These are phyloP conservation scores for Conistra vaccinii DNA, from an alignment of 2,888 invertebrate species.

Conservation along the genomic window DNA sequence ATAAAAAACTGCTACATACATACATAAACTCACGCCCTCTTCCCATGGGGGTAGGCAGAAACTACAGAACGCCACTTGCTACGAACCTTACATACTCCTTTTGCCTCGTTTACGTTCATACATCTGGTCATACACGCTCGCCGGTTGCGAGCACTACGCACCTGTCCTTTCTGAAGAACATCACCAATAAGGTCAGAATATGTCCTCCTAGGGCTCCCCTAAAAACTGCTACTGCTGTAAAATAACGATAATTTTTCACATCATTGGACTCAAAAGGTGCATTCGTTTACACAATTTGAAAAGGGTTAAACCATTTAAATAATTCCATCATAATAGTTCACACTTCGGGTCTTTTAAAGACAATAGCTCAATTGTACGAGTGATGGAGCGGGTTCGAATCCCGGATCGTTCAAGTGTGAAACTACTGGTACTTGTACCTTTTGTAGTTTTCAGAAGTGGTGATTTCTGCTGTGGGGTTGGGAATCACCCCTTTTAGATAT, in stretches of 20 bases:
- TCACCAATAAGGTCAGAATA: no score
- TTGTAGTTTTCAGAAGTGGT: background rate
- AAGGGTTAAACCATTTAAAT: background rate
- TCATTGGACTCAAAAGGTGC: background rate
- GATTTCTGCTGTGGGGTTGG: background rate
- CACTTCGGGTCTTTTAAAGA: background rate
- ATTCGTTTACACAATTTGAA: background rate
- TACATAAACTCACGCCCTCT: no score
- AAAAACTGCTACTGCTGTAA: no score
- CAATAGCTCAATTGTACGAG: background rate
- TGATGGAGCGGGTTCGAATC: slow-evolving; percentile 1
- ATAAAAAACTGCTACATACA: no score
- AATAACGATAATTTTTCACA: background rate
- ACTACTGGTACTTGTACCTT: background rate
- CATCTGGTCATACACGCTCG: no score
- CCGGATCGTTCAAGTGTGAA: slow-evolving; percentile 3
- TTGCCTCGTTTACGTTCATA: no score
- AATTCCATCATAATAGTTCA: slow-evolving; percentile 1
- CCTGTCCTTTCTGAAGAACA: no score
- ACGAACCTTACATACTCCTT: no score
- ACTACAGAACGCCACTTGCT: no score
- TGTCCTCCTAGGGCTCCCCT: no score
- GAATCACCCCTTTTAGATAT: background rate
- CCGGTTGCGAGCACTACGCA: no score
- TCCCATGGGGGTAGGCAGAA: no score